phyloP scores from a whole-genome alignment of 64 coral and sea anemone genomes.

The Hydrozoanthus tunicans region DNA sequence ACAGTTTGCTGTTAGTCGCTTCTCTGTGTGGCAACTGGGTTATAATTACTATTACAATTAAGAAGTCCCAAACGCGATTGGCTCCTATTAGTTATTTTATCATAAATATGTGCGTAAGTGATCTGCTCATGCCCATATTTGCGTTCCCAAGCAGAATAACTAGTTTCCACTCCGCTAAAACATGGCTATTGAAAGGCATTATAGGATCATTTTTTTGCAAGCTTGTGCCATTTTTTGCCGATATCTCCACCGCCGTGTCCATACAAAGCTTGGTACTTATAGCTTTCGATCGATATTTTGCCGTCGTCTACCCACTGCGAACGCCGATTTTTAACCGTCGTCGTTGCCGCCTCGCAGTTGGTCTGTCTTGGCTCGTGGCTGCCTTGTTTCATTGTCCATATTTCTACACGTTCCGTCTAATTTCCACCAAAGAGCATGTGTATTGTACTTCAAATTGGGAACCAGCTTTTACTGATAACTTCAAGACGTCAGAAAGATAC shows the following conservation, averaged over 20 bases:
- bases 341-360: neutral
- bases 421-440: neutral
- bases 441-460: conserved; percentile 13
- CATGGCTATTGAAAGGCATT: neutral
- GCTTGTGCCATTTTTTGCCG: conserved; percentile 21
- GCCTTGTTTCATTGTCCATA: conserved; percentile 21
- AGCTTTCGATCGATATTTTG: conserved; percentile 17
- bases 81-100: conserved; percentile 5
- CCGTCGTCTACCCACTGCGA: conserved; percentile 11
- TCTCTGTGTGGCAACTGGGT: conserved; percentile 1
- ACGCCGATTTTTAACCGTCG: neutral
- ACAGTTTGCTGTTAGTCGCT: neutral
- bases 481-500: neutral
- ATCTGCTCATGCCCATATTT: conserved; percentile 1
- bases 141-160: neutral
- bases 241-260: conserved; percentile 26
- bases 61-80: neutral
- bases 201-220: neutral
- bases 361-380: neutral
- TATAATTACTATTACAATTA: neutral
- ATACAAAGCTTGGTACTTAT: conserved; percentile 33
- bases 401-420: conserved; percentile 22
- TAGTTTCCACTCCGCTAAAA: neutral
- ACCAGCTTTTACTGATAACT: neutral
- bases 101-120: conserved; percentile 12